Conservation (phyloP, 2,888 invertebrate genomes). For the Sclerodermus sp. region DNA sequence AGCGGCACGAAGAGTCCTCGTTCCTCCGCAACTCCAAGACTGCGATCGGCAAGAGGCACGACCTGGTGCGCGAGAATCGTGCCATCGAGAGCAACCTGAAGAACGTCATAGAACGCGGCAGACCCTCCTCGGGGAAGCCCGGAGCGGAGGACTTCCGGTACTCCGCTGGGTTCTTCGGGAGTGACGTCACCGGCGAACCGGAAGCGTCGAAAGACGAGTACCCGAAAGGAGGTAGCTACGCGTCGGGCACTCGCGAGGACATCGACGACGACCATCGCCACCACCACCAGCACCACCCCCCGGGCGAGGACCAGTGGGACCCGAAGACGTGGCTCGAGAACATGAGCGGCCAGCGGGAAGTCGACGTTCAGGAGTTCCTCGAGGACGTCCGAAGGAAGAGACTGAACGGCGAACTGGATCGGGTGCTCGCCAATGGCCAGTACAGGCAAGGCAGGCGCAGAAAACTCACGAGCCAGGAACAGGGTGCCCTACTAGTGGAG, state of each 20-base stretch:
- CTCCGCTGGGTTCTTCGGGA: no score
- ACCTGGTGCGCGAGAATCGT: constrained; percentile 23
- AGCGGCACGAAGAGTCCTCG: neutral
- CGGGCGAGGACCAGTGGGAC: neutral
- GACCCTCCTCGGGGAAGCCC: no score
- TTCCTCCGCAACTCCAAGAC: neutral
- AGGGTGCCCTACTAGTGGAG: constrained; percentile 74
- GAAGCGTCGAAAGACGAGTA: no score
- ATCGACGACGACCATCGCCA: neutral
- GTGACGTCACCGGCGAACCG: no score
- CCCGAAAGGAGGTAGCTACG: no score
- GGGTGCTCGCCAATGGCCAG: no score
- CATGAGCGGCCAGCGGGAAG: neutral
- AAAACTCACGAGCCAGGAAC: constrained; percentile 70
- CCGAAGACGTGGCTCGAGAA: neutral
- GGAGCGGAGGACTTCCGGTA: no score
- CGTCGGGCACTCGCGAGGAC: no score
- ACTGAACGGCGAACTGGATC: constrained; percentile 16
- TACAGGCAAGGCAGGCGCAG: constrained; percentile 48
- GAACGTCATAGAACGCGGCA: constrained; percentile 11
- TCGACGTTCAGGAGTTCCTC: constrained; percentile 26
- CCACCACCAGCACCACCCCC: no score
- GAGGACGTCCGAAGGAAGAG: constrained; percentile 28
- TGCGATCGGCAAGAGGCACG: neutral
- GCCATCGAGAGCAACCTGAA: constrained; percentile 25